Base-by-base conservation (phyloP, 1,140 invertebrate genomes). In the Lepidostoma basale region DNA sequence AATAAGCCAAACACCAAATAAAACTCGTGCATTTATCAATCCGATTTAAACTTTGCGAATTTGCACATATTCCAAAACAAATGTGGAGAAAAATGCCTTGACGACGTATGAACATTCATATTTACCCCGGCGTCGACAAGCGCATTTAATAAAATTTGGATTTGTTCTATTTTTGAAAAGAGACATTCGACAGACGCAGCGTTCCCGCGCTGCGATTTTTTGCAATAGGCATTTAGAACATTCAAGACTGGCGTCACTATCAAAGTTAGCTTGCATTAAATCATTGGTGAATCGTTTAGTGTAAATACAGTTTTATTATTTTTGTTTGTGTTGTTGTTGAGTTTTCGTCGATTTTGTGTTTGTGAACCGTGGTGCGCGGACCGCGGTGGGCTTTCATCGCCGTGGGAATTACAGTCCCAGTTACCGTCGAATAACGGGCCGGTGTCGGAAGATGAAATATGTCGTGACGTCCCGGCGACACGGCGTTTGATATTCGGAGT, bases 391-490 rank as follows among this genome's bases (percentile, higher is more conserved):
- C 49, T 58, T 47, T 66, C 64, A 20, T 47, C 64, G 52, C 64
- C 14, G 52, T n/a, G 25, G 42, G 22, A 66, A 58, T 58, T 58
- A 58, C 26, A 25, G 14, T n/a, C 45, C 18, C 18, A 23, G 45
- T 49, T 23, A 23, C 14, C 63, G 14, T 18, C 45, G 5, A 22
- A 66, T 47, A 54, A 52, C 30, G 18, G 47, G 26, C 36, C n/a
- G n/a, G 14, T 56, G 36, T 66, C 12, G 40, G 30, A n/a, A 60
- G 40, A 68, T 60, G 56, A 68, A 45, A 64, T 69, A 65, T 64
- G 22, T 23, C 62, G 36, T 33, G 68, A 47, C 62, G 20, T 28
- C 18, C 39, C 30, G 58, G 16, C 22, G 58, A 60, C 54, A 45
- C 5, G 33, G 36, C 40, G 44, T 56, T 25, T 58, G 67, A 68